These are phyloP conservation scores for Epinephelus awoara DNA, from an alignment of 2,797 vertebrate genomes.

Conservation along the genomic window DNA sequence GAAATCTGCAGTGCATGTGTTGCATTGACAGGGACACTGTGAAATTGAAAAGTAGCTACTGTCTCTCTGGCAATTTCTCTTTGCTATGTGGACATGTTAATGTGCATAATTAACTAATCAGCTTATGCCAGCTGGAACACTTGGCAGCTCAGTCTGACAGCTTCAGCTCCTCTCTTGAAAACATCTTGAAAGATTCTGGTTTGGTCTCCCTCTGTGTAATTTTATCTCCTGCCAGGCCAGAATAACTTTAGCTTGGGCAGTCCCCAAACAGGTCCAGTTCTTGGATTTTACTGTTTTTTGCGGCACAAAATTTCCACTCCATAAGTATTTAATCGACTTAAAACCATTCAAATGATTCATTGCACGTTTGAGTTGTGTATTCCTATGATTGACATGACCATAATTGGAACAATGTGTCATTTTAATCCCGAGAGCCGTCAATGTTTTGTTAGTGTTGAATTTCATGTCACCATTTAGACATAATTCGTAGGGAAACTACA, in stretches of 20 bases:
- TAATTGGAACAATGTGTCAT: not conserved
- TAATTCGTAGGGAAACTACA: not conserved
- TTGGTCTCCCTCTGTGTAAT: slow-evolving; percentile 58
- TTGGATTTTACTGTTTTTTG: slow-evolving; percentile 8
- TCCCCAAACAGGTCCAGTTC: slow-evolving; percentile 27
- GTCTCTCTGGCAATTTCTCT: slow-evolving; percentile 62
- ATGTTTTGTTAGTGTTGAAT: not conserved
- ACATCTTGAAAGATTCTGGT: slow-evolving; percentile 74
- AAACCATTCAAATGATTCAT: slow-evolving; percentile 19
- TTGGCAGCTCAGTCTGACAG: slow-evolving; percentile 73
- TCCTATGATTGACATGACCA: not conserved
- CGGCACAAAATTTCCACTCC: not conserved
- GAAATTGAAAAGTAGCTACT: slow-evolving; percentile 64
- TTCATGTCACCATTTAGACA: not conserved
- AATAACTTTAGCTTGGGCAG: slow-evolving; percentile 28
- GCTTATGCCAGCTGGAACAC: slow-evolving; percentile 81
- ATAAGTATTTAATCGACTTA: slow-evolving; percentile 3
- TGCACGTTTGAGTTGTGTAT: not conserved
- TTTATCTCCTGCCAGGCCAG: slow-evolving; percentile 49
- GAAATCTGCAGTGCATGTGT: slow-evolving; percentile 35
- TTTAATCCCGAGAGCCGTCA: not conserved
- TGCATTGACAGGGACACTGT: slow-evolving; percentile 55
- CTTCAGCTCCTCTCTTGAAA: slow-evolving; percentile 72
- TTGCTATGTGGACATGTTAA: slow-evolving; percentile 76
- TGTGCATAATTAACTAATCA: slow-evolving; percentile 86